These are phyloP conservation scores for Drosophila sulfurigaster DNA, from an alignment of 1,140 invertebrate genomes.

Conservation along the genomic window DNA sequence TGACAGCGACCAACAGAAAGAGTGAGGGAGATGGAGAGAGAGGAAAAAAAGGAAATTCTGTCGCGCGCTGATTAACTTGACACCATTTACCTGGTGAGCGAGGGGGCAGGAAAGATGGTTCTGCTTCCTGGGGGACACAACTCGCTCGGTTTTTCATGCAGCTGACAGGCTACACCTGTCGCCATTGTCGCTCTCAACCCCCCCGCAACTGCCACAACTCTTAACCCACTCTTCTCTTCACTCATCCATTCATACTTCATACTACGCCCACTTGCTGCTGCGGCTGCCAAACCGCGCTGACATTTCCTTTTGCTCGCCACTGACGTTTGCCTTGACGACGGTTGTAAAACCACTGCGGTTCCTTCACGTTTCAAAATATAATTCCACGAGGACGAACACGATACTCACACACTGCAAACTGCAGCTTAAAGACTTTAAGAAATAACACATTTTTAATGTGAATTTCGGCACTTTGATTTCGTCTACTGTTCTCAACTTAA, in stretches of 20 bases:
- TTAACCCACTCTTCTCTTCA: background rate
- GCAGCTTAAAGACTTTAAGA: conserved; percentile 12
- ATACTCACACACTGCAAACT: background rate
- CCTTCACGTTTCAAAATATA: conserved; percentile 25
- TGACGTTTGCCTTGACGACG: conserved; percentile 38
- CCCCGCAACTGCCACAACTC: background rate
- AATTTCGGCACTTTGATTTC: background rate
- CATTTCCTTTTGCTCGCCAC: conserved; percentile 49
- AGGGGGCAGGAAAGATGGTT: background rate
- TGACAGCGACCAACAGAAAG: too few species aligned
- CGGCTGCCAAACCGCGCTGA: conserved; percentile 50
- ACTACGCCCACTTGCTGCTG: conserved; percentile 3
- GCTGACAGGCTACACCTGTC: conserved; percentile 77
- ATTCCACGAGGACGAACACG: background rate
- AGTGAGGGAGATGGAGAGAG: conserved; percentile 38
- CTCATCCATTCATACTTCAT: conserved; percentile 1
- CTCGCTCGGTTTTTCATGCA: conserved; percentile 66
- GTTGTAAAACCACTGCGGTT: conserved; percentile 24
- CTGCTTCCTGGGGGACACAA: conserved; percentile 19
- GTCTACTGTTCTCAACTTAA: too few species aligned
- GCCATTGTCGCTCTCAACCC: conserved; percentile 44
- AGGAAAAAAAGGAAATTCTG: conserved; percentile 38
- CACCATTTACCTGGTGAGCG: conserved; percentile 42
- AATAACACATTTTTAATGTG: background rate
- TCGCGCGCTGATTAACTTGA: conserved; percentile 77